phyloP scores from a whole-genome alignment of 2,797 vertebrate species.

The Melanotaenia nigrans region DNA sequence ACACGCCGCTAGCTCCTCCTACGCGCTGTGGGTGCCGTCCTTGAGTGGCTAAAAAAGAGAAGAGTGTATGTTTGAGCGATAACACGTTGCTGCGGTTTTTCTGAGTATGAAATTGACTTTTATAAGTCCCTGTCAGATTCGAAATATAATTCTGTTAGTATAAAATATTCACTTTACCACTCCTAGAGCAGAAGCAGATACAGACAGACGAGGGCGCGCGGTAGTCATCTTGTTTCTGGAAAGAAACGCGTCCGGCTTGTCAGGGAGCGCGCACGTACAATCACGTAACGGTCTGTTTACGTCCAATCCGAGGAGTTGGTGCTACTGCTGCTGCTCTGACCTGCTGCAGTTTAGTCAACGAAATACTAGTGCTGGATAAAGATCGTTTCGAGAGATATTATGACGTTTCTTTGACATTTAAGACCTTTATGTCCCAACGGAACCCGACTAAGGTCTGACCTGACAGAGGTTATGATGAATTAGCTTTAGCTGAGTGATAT shows the following conservation, averaged over 20 bases:
- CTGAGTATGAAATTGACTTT: not conserved
- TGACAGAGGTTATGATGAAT: conserved; percentile 59
- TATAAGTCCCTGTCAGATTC: not conserved
- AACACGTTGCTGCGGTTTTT: not conserved
- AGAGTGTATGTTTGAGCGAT: not conserved
- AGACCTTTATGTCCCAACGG: conserved; percentile 3
- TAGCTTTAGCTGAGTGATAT: conserved; percentile 44
- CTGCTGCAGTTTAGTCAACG: conserved; percentile 55
- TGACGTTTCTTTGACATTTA: conserved; percentile 23
- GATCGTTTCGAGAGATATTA: conserved; percentile 17
- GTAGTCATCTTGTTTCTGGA: conserved; percentile 60
- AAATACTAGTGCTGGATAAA: conserved; percentile 28
- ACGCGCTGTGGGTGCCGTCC: conserved; percentile 61
- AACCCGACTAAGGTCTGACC: conserved; percentile 22
- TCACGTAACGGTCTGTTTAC: conserved; percentile 65
- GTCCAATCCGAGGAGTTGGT: conserved; percentile 50
- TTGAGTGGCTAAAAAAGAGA: conserved; percentile 39
- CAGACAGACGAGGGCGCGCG: conserved; percentile 43
- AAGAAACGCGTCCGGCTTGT: conserved; percentile 25
- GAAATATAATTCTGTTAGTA: conserved; percentile 2
- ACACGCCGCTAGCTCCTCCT: conserved; percentile 83
- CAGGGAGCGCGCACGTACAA: conserved; percentile 44
- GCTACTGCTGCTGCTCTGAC: conserved; percentile 45
- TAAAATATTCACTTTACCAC: conserved; percentile 39
- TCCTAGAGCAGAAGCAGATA: conserved; percentile 19